Conservation (phyloP, 1,140 invertebrate species). For the Matsumurasca onukii region DNA sequence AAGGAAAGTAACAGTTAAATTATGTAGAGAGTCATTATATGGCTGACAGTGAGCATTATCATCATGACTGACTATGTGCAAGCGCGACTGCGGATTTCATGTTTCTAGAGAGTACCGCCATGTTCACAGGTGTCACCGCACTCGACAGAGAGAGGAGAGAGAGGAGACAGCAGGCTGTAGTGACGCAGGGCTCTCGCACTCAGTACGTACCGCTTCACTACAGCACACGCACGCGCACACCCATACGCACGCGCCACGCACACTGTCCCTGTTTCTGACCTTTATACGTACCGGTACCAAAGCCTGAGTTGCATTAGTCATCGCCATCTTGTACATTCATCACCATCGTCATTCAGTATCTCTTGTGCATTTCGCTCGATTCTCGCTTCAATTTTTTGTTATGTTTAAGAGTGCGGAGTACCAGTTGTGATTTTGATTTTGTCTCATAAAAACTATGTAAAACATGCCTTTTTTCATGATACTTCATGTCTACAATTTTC, state of each 20-base stretch:
- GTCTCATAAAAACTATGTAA: too few species aligned
- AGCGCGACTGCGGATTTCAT: neutral
- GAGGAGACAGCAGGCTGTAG: neutral
- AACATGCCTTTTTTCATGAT: too few species aligned
- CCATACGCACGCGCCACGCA: neutral
- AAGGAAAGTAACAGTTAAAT: too few species aligned
- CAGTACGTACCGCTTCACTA: slow-evolving; percentile 12
- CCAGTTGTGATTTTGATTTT: too few species aligned
- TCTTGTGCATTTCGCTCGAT: neutral
- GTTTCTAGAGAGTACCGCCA: neutral
- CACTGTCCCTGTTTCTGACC: slow-evolving; percentile 29
- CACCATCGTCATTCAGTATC: neutral
- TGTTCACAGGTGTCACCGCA: too few species aligned
- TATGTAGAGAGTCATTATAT: too few species aligned
- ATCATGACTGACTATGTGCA: neutral
- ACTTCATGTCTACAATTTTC: too few species aligned
- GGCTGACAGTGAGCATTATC: neutral
- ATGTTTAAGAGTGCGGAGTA: too few species aligned
- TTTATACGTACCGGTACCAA: slow-evolving; percentile 23
- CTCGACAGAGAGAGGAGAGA: slow-evolving; percentile 11
- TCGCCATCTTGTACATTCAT: slow-evolving; percentile 19
- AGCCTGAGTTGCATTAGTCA: neutral
- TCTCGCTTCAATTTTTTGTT: neutral
- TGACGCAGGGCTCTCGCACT: slow-evolving; percentile 2
- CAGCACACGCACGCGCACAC: neutral